Percentiles rank a stretch among this genome's conserved stretches.
Conservation (phyloP, 1,140 invertebrate species). For the Andrena cerasifolii region DNA sequence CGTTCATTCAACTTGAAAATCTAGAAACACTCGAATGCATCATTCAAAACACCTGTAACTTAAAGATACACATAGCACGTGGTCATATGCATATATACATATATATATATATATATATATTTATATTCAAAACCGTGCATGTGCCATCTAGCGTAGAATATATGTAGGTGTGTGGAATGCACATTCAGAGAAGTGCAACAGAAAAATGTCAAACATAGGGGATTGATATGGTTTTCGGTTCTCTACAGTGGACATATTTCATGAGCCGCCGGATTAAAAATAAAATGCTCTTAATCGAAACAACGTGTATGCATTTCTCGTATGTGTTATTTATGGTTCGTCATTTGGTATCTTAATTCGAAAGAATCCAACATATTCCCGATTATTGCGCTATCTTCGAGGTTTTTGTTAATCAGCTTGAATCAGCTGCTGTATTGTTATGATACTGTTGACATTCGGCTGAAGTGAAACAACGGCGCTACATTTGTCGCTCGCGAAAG, state of each 20-base stretch:
- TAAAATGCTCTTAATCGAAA: neutral
- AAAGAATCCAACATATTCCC: neutral
- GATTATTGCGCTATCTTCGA: constrained; percentile 9
- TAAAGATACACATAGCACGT: too few species aligned
- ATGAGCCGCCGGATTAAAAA: neutral
- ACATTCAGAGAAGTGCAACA: neutral
- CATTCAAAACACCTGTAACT: too few species aligned
- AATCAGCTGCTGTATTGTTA: constrained; percentile 24
- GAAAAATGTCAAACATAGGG: neutral
- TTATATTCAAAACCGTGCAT: too few species aligned
- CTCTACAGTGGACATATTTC: neutral
- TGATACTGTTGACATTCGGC: constrained; percentile 35
- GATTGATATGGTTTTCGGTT: neutral
- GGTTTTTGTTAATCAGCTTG: constrained; percentile 19
- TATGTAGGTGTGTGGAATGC: neutral
- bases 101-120: too few species aligned
- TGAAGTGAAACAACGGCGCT: constrained; percentile 4
- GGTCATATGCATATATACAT: too few species aligned
- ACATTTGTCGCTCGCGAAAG: neutral
- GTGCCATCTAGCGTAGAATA: constrained; percentile 31
- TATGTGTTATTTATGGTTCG: neutral
- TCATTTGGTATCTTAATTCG: neutral
- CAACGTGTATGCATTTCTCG: neutral
- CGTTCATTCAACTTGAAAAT: too few species aligned
- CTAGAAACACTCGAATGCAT: too few species aligned